phyloP scores from a whole-genome alignment of 2,888 invertebrate species.

The Scaptomyza reducta region DNA sequence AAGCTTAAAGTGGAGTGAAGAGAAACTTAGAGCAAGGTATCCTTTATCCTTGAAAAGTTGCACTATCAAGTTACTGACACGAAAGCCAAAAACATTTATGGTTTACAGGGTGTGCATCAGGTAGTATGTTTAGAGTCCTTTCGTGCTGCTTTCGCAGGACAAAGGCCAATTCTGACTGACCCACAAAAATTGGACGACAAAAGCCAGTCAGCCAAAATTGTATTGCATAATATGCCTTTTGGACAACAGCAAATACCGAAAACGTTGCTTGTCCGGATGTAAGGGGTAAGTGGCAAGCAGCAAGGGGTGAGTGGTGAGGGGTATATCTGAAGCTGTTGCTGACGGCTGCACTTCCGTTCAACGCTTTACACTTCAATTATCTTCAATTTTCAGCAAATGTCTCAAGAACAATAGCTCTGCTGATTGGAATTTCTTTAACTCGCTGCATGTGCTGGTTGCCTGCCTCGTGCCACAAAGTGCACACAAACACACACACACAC shows the following conservation, averaged over 20 bases:
- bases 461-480: constrained; percentile 42
- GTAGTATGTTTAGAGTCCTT: constrained; percentile 2
- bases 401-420: constrained; percentile 79
- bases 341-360: constrained; percentile 75
- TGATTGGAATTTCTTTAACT: constrained; percentile 80
- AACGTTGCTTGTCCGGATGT: too few relatives aligned
- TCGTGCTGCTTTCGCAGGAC: constrained; percentile 17
- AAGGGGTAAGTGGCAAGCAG: constrained; percentile 12
- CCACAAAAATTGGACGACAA: constrained; percentile 32
- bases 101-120: constrained; percentile 4
- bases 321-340: constrained; percentile 43
- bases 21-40: too few relatives aligned
- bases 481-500: background rate
- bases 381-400: constrained; percentile 80
- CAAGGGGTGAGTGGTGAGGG: background rate
- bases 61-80: too few relatives aligned
- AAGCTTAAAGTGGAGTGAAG: too few relatives aligned
- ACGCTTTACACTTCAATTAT: constrained; percentile 80
- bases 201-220: constrained; percentile 65
- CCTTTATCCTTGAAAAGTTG: too few relatives aligned
- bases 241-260: constrained; percentile 31
- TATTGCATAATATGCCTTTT: constrained; percentile 67
- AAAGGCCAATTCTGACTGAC: constrained; percentile 38
- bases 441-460: constrained; percentile 65
- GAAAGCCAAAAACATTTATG: background rate